Base-by-base conservation (phyloP, 2,797 vertebrate genomes). In the Apogon hyalosoma region DNA sequence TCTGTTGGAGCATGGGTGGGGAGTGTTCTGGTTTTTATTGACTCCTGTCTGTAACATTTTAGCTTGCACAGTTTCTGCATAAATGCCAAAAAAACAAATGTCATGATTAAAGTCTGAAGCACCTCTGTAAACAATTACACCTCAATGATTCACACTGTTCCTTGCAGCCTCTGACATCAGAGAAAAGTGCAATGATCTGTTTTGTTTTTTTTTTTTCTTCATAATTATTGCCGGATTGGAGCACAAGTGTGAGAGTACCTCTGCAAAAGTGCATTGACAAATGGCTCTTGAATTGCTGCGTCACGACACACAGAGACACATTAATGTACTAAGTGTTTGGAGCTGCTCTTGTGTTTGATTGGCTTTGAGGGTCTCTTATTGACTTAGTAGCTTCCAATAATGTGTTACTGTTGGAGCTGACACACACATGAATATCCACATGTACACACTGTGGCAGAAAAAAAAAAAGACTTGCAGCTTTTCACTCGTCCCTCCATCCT, bases 401-500 rank as follows among this genome's bases (percentile, higher is more conserved):
- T 81, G 84, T 42, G 77, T 65, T 80, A 63, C 68, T 43, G 21
- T 62, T 38, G 65, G 76, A 77, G 64, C 64, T 36, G 69, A 74
- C 55, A 43, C 49, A 11, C 45, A 10, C 36, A 56, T 38, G 11
- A 75, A 41, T 47, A 18, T 15, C 46, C 71, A 73, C 72, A 65
- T 28, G 41, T 74, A 63, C 59, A 18, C 71, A 42, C 43, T 28
- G 38, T 19, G 52, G 19, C 38, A 18, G 53, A 70, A 14, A 70
- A 52, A 10, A 14, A 72, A 52, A 10, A 39, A 52, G 56, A 66
- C 47, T 64, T 80, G 41, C 82, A 77, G 86, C 72, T 63, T 78
- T 79, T 67, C 68, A 24, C 18, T 69, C 63, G 71, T 7, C 57
- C 76, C 70, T 84, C 81, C 90, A 93, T 92, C 66, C 86, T 87